These are phyloP conservation scores for Poeciliopsis retropinna DNA, from an alignment of 2,113 vertebrate genomes.

Conservation along the genomic window DNA sequence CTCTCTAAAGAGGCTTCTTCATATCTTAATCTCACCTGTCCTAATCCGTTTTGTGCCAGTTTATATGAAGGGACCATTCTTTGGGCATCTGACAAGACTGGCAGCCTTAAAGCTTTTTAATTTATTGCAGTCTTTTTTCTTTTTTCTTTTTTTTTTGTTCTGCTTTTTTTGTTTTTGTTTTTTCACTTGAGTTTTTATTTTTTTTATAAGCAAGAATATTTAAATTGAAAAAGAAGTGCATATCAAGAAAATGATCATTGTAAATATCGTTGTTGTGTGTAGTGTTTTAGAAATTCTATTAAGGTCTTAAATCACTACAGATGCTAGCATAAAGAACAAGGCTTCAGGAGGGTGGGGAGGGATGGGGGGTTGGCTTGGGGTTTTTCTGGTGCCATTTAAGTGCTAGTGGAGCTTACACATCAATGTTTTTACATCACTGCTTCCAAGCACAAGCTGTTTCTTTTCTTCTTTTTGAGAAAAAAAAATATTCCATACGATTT, in stretches of 20 bases:
- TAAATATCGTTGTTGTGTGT: slow-evolving; percentile 75
- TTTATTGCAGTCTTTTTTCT: slow-evolving; percentile 77
- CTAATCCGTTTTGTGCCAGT: slow-evolving; percentile 70
- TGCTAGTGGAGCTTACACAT: slow-evolving; percentile 66
- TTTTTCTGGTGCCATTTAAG: slow-evolving; percentile 66
- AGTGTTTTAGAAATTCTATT: slow-evolving; percentile 73
- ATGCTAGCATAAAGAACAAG: slow-evolving; percentile 69
- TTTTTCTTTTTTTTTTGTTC: slow-evolving; percentile 64
- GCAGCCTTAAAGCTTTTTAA: slow-evolving; percentile 82
- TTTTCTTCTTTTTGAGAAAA: background rate
- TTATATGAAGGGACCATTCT: slow-evolving; percentile 71
- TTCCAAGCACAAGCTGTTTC: slow-evolving; percentile 50
- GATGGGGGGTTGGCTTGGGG: slow-evolving; percentile 42
- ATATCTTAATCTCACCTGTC: slow-evolving; percentile 45
- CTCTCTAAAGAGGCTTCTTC: slow-evolving; percentile 49
- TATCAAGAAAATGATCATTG: slow-evolving; percentile 73
- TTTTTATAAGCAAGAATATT: slow-evolving; percentile 79
- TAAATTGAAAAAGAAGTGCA: slow-evolving; percentile 70
- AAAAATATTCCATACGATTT: slow-evolving; percentile 30
- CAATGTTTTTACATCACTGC: slow-evolving; percentile 65
- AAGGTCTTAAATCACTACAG: slow-evolving; percentile 72
- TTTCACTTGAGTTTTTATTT: slow-evolving; percentile 62
- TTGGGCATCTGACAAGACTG: slow-evolving; percentile 71
- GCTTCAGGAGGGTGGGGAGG: slow-evolving; percentile 52
- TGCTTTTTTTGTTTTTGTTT: slow-evolving; percentile 51